phyloP scores from a whole-genome alignment of 30 jellyfish, hydroid and myxozoan genomes.

The Clytia hemisphaerica region DNA sequence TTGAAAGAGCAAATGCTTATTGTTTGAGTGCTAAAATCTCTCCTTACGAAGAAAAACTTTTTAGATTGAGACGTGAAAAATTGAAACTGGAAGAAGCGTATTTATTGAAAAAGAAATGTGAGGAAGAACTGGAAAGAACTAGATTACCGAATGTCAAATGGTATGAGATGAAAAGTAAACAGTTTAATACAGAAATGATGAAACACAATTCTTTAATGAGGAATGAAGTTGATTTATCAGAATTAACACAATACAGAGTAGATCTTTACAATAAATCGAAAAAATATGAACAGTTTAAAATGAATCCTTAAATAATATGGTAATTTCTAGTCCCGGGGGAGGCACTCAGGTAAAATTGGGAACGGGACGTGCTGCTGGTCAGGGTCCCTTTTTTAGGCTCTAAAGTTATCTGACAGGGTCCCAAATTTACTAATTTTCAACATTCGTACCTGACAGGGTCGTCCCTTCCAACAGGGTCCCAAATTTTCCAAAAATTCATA shows the following conservation, averaged over 20 bases:
- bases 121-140: slow-evolving; percentile 73
- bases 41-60: slow-evolving; percentile 54
- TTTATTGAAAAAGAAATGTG: slow-evolving; percentile 50
- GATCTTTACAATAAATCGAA: slow-evolving; percentile 39
- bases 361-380: no score
- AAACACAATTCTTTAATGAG: slow-evolving; percentile 34
- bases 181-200: slow-evolving; percentile 47
- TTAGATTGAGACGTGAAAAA: slow-evolving; percentile 40
- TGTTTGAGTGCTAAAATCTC: no score
- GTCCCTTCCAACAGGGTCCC: no score
- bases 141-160: slow-evolving; percentile 85
- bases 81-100: slow-evolving; percentile 77
- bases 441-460: no score
- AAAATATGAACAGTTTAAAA: slow-evolving; percentile 43
- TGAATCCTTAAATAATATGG: no score
- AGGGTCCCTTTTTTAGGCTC: no score
- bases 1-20: no score
- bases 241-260: slow-evolving; percentile 41
- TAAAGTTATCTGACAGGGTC: no score
- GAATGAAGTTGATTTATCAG: slow-evolving; percentile 32
- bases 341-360: no score
- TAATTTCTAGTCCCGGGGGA: no score
- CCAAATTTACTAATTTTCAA: no score
- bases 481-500: no score
- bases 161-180: slow-evolving; percentile 80